Evolutionary conservation across 2,888 invertebrate species (phyloP).

Genomic region (Phorcus lineatus): DNA sequence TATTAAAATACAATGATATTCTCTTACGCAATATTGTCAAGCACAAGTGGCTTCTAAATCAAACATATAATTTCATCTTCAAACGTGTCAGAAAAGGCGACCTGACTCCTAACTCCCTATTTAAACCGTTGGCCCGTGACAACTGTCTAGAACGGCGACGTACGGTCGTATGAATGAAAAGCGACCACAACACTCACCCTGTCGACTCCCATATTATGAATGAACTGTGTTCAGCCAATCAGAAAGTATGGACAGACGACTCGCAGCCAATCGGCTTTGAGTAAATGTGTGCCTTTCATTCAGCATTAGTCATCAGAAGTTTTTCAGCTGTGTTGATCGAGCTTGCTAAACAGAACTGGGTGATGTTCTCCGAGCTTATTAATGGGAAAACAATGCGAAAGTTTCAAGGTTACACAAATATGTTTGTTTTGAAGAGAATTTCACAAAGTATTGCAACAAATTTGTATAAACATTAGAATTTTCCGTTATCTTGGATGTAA

Average conservation of each 20-base stretch:
- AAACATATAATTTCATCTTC: neutral
- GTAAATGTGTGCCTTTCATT: neutral
- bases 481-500: too few relatives aligned
- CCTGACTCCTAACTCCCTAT: neutral
- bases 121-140: neutral
- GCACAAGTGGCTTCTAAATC: neutral
- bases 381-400: too few relatives aligned
- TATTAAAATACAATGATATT: too few relatives aligned
- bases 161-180: constrained; percentile 4
- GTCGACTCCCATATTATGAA: constrained; percentile 4
- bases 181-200: constrained; percentile 3
- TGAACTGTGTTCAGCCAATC: neutral
- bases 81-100: neutral
- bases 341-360: too few relatives aligned
- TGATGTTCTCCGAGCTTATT: too few relatives aligned
- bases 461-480: too few relatives aligned
- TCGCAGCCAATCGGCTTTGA: neutral
- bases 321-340: neutral
- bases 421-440: too few relatives aligned
- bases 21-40: too few relatives aligned
- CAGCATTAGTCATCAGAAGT: constrained; percentile 1
- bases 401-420: too few relatives aligned
- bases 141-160: neutral
- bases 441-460: too few relatives aligned
- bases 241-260: neutral